Percentiles rank a stretch among this genome's conserved stretches.
phyloP scores from a whole-genome alignment of 1,140 invertebrate species.

The Bombus cullumanus region DNA sequence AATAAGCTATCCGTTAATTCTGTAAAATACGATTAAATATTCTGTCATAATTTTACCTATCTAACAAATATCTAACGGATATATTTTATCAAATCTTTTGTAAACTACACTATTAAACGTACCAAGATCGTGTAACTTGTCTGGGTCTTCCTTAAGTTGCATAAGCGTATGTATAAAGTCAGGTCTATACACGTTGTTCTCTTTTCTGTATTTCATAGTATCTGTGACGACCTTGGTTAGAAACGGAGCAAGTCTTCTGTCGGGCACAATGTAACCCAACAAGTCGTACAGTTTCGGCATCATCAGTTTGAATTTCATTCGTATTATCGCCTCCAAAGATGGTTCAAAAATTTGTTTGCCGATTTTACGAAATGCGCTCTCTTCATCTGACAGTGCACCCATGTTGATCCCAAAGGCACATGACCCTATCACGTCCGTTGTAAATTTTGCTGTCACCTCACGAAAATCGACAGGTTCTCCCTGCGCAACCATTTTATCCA shows the following conservation, averaged over 20 bases:
- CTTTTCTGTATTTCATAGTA: constrained; percentile 80
- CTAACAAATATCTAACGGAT: background rate
- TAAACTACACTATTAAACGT: background rate
- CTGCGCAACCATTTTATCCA: constrained; percentile 66
- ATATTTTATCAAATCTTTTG: no score
- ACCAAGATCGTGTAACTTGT: constrained; percentile 54
- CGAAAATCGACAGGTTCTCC: constrained; percentile 79
- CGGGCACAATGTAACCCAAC: background rate
- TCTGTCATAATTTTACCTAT: background rate
- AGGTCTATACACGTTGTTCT: constrained; percentile 79
- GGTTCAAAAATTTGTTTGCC: constrained; percentile 70
- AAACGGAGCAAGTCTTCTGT: background rate
- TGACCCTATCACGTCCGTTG: constrained; percentile 83
- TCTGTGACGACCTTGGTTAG: constrained; percentile 65
- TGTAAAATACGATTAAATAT: constrained; percentile 20
- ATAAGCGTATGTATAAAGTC: constrained; percentile 82
- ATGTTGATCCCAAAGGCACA: constrained; percentile 65
- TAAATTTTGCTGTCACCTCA: constrained; percentile 80
- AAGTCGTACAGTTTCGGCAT: background rate
- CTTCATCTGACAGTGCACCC: constrained; percentile 79
- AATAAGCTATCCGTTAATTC: constrained; percentile 68
- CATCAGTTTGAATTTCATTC: constrained; percentile 44
- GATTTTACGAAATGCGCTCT: constrained; percentile 79
- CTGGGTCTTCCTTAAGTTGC: constrained; percentile 72
- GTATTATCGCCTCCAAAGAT: background rate